Evolutionary conservation across 2,888 invertebrate species (phyloP), one percentile per base, ranked within the genome.

Genomic region (Pachydiplax longipennis): DNA sequence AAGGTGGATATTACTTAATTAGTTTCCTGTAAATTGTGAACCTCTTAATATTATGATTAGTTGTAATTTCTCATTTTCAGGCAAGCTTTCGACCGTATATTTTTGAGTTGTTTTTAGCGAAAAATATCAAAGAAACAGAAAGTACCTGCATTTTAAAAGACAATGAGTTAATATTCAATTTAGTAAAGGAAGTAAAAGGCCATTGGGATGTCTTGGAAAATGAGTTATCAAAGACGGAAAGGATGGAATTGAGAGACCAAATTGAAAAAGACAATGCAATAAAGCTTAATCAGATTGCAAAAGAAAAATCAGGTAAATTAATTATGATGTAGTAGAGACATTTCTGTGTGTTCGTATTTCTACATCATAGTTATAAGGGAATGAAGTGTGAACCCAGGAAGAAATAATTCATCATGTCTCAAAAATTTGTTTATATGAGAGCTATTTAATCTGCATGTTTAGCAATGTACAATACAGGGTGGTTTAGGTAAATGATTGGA

Each of bases 31-130:
- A 31, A 73, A 31, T 1, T 73, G 73, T 0, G 31, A 10, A 8
- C 15, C 5, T 31, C 25, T 31, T 73, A 22, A 73, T 31, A 13
- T 13, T 31, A 90, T 83, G 31, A 73, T 8, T 25, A 31, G 5
- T 12, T 10, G 10, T 53, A 12, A 87, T 1, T 13, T 25, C 2
- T 80, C 90, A 90, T 91, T 92, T 92, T 15, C 92, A 95, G 95
- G 96, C 96, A 0, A 95, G 96, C 92, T 97, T 95, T 93, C 95
- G 95, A 44, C 97, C 97, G 8, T 97, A 96, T 93, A 94, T 97
- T 91, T 96, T 97, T 93, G 98, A 98, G 94, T 94, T 96, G 80
- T 96, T 97, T 93, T 94, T 97, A n/a, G 94, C 95, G 92, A 94
- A 95, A 90, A 94, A 95, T 13, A 95, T 98, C 1, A 94, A 96